These are phyloP conservation scores for Nicator chloris DNA, from an alignment of 2,113 vertebrate genomes.

Conservation along the genomic window DNA sequence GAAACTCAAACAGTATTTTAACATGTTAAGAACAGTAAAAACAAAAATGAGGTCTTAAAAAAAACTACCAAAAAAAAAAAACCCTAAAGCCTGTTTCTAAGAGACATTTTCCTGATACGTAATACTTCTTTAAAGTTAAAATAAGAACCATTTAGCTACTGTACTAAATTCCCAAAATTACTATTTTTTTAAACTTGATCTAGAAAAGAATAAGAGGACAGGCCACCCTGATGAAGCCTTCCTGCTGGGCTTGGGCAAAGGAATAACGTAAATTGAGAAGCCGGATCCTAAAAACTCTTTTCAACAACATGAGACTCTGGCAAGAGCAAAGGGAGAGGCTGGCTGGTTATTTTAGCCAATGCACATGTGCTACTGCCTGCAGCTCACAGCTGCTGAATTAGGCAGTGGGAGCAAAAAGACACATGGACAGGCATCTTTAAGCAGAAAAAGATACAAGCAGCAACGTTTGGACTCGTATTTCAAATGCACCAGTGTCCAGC, in stretches of 20 bases:
- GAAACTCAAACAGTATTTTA: background rate
- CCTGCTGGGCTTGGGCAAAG: background rate
- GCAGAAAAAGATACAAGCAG: background rate
- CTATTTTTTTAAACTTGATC: background rate
- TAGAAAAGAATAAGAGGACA: background rate
- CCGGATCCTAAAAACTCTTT: background rate
- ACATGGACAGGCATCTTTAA: background rate
- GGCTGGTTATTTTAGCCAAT: slow-evolving; percentile 55
- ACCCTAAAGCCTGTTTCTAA: background rate
- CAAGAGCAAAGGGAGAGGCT: slow-evolving; percentile 20
- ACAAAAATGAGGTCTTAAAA: background rate
- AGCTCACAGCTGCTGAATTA: slow-evolving; percentile 54
- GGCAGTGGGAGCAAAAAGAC: background rate
- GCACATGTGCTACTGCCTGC: slow-evolving; percentile 45
- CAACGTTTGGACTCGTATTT: background rate
- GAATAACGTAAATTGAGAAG: slow-evolving; percentile 38
- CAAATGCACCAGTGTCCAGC: background rate
- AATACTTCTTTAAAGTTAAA: background rate
- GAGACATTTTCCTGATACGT: background rate
- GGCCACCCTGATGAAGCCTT: background rate
- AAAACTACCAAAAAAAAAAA: too few relatives aligned
- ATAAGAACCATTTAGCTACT: background rate
- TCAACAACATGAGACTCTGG: slow-evolving; percentile 31
- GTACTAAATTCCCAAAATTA: background rate
- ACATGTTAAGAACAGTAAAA: background rate